Evolutionary conservation across 2,113 vertebrate species (phyloP), one percentile per base, ranked within the genome.

Genomic region (Odocoileus hemionus): DNA sequence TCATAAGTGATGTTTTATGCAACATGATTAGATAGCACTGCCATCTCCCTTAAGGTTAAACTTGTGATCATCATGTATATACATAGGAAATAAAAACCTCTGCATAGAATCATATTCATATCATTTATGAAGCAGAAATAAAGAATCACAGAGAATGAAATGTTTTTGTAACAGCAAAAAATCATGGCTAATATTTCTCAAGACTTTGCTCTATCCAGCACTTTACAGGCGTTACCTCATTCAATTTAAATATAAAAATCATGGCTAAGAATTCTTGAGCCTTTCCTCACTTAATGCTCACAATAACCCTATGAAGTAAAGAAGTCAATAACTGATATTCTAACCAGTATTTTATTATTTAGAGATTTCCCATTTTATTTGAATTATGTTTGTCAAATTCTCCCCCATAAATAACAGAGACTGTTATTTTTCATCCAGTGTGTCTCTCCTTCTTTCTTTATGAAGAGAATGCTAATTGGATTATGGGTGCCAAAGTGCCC

Each of bases 111-210:
- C 76, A 17, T 84, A 45, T 79, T 84, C 78, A n/a, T 80, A 52
- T 88, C 89, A 93, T 57, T 97, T 95, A 58, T 64, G 80, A 91
- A 80, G 89, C 61, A 87, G 55, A 94, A 61, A 83, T 61, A 93
- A 64, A 84, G 64, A 74, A 76, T 87, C 76, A 85, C 61, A 61
- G n/a, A 92, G n/a, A 96, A 61, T 57, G 43, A 92, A 96, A 91
- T 2, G 23, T 91, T 96, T 95, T 79, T 57, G 61, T 61, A 80
- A 84, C 21, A 87, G 26, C 50, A 79, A 89, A 97, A 11, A 95
- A 79, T 95, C 43, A 16, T 55, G 30, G 43, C 60, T 89, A 74
- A 50, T 85, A 86, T 70, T 84, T 95, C 74, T 86, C 47, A 36
- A 90, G n/a, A 52, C 67, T 95, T 96, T 94, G 17, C 36, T 87